Conservation (phyloP, 2,888 invertebrate genomes). For the Ichneumoninae sp. region DNA sequence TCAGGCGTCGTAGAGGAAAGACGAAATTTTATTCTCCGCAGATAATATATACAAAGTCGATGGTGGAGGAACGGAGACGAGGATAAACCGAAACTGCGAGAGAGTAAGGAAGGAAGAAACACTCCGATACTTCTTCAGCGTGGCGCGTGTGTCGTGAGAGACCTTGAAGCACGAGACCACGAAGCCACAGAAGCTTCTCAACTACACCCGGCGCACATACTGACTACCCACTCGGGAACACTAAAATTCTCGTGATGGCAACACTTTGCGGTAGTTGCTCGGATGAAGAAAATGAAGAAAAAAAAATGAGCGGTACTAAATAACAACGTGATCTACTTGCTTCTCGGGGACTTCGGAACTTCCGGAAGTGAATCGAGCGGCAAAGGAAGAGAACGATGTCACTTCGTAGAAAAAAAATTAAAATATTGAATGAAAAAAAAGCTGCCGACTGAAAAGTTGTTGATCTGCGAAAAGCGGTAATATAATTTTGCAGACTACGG, state of each 20-base stretch:
- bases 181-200: conserved; percentile 53
- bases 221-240: background rate
- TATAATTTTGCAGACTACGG: background rate
- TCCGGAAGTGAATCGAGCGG: conserved; percentile 30
- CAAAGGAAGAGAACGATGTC: background rate
- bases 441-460: too few relatives aligned
- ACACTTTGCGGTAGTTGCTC: background rate
- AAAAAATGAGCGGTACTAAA: background rate
- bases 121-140: conserved; percentile 43
- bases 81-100: conserved; percentile 15
- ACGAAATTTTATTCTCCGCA: conserved; percentile 19
- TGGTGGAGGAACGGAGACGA: conserved; percentile 14
- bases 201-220: conserved; percentile 11
- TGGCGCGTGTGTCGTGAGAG: conserved; percentile 17
- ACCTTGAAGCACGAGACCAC: conserved; percentile 50
- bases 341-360: background rate
- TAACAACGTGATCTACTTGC: background rate
- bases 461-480: too few relatives aligned
- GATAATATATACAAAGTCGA: conserved; percentile 29
- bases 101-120: conserved; percentile 50
- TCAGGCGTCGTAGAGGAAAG: conserved; percentile 40
- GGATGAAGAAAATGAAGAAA: background rate
- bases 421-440: too few relatives aligned
- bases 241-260: conserved; percentile 5
- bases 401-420: background rate